A percentile compares a stretch with the other conserved stretches of the same genome.
Conservation (phyloP, 2,113 vertebrate species). For the Cynocephalus volans region DNA sequence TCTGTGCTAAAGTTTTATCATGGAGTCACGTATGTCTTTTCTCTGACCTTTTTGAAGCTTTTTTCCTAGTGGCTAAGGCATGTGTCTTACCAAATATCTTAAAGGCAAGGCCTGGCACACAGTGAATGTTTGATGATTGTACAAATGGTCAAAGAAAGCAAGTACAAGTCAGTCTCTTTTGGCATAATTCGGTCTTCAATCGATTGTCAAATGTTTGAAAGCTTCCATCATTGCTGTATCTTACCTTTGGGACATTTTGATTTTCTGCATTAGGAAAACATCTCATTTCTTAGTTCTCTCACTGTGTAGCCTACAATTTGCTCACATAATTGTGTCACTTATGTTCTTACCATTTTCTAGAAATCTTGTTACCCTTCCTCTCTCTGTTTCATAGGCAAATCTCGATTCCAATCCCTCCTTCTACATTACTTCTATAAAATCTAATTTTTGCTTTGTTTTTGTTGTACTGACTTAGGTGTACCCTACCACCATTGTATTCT, state of each 20-base stretch:
- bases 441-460: not conserved
- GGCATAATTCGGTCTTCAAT: not conserved
- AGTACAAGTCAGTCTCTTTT: not conserved
- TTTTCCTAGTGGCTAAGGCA: not conserved
- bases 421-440: not conserved
- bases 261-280: not conserved
- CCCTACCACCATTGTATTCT: not conserved
- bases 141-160: not conserved
- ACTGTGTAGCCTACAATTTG: not conserved
- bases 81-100: not conserved
- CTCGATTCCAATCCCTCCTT: not conserved
- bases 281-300: not conserved
- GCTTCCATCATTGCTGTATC: not conserved
- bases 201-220: not conserved
- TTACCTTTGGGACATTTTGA: not conserved
- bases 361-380: not conserved
- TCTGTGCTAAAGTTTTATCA: not conserved
- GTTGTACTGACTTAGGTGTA: not conserved
- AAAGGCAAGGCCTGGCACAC: not conserved
- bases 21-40: not conserved
- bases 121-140: not conserved
- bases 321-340: not conserved
- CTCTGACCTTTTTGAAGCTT: not conserved
- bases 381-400: not conserved
- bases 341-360: not conserved